phyloP scores from a whole-genome alignment of 2,888 invertebrate species.

The Myopa tessellatipennis region DNA sequence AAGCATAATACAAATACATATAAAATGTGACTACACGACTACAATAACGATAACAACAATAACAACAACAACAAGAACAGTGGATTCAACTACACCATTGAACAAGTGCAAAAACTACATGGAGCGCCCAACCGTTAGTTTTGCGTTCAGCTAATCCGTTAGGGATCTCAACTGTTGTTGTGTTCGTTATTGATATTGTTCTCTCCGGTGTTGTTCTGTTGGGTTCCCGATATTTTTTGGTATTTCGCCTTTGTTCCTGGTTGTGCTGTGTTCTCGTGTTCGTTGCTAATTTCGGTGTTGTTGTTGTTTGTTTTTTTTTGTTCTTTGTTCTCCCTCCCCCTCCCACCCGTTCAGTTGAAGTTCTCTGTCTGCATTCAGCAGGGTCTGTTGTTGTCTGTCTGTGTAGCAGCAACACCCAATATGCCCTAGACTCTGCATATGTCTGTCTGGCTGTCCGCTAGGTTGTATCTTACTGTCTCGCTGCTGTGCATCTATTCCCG shows the following conservation, averaged over 20 bases:
- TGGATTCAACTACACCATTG: not conserved
- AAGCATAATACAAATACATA: no score
- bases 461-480: conserved; percentile 39
- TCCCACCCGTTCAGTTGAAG: not conserved
- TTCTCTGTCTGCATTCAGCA: conserved; percentile 14
- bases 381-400: not conserved
- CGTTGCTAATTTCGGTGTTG: not conserved
- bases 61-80: not conserved
- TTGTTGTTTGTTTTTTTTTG: not conserved
- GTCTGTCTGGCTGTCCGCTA: conserved; percentile 36
- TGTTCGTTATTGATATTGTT: no score
- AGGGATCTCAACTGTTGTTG: not conserved
- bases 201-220: no score
- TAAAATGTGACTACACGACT: no score
- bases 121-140: not conserved
- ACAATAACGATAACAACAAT: conserved; percentile 55
- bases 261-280: not conserved
- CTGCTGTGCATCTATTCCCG: conserved; percentile 32
- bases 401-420: not conserved
- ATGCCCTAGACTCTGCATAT: not conserved
- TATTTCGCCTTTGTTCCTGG: not conserved
- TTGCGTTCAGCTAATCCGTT: no score
- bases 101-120: not conserved
- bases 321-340: not conserved
- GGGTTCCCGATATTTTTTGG: no score